Conservation (phyloP, 2,797 vertebrate species). For the Anguilla pacifica region DNA sequence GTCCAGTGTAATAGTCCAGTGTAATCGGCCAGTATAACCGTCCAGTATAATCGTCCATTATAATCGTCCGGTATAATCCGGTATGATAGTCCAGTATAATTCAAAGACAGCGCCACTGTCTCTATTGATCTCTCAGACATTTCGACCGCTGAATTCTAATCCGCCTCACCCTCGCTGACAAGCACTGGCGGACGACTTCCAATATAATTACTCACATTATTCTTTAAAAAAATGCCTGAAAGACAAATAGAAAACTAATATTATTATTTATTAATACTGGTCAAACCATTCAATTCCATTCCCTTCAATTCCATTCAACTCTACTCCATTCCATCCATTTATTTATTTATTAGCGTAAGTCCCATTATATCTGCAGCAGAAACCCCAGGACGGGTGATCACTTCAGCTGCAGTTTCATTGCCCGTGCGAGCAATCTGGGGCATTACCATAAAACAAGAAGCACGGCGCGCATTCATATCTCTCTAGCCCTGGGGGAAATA, state of each 20-base stretch:
- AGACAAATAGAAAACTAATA: not conserved
- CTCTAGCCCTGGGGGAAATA: slow-evolving; percentile 5
- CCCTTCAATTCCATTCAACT: no score
- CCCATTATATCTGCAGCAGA: not conserved
- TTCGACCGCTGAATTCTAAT: not conserved
- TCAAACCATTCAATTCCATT: not conserved
- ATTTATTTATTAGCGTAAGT: not conserved
- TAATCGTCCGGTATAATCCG: no score
- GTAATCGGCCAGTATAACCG: no score
- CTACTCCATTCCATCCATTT: not conserved
- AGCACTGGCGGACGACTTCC: not conserved
- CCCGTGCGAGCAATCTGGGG: not conserved
- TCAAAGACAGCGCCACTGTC: not conserved
- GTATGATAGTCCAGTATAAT: not conserved
- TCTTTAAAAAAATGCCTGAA: not conserved
- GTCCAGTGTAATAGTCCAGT: no score
- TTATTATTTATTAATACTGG: not conserved
- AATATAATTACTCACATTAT: not conserved
- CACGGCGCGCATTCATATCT: not conserved
- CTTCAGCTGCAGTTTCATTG: not conserved
- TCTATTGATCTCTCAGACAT: not conserved
- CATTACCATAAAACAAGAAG: not conserved
- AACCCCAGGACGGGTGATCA: not conserved
- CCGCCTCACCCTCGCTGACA: not conserved
- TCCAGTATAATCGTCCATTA: no score